These are phyloP conservation scores for Cygnus olor DNA, from an alignment of 2,797 vertebrate species.

Conservation along the genomic window DNA sequence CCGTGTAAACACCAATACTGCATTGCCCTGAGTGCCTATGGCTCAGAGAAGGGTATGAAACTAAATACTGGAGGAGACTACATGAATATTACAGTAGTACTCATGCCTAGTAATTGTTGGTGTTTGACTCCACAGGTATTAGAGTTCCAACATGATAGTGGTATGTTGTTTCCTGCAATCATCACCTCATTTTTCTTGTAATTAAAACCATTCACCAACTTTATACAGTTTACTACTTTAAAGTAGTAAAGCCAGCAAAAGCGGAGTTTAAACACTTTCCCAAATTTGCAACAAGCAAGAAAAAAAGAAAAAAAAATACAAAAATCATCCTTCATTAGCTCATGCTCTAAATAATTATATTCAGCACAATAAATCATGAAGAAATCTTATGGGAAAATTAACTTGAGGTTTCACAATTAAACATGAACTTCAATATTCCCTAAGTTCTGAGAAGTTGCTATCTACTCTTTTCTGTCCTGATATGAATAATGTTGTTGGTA, in stretches of 20 bases:
- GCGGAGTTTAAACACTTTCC: neutral
- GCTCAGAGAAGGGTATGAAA: neutral
- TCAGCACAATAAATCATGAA: neutral
- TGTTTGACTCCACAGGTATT: neutral
- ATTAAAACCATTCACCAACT: neutral
- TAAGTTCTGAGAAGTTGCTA: neutral
- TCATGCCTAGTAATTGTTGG: neutral
- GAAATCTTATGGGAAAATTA: neutral
- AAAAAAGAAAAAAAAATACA: neutral
- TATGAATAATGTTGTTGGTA: neutral
- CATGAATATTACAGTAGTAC: neutral
- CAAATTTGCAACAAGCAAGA: neutral
- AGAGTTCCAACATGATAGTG: neutral
- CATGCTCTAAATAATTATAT: neutral
- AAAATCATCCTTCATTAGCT: neutral
- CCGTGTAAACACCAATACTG: neutral
- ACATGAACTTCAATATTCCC: neutral
- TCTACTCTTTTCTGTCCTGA: neutral
- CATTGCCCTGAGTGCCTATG: rapidly evolving
- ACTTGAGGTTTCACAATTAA: neutral
- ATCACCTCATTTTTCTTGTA: neutral
- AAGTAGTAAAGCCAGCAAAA: neutral
- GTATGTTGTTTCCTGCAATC: neutral
- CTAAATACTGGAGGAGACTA: neutral
- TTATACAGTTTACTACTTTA: neutral